Evolutionary conservation across 2,113 vertebrate genomes (phyloP).

Genomic region (Silurus meridionalis): DNA sequence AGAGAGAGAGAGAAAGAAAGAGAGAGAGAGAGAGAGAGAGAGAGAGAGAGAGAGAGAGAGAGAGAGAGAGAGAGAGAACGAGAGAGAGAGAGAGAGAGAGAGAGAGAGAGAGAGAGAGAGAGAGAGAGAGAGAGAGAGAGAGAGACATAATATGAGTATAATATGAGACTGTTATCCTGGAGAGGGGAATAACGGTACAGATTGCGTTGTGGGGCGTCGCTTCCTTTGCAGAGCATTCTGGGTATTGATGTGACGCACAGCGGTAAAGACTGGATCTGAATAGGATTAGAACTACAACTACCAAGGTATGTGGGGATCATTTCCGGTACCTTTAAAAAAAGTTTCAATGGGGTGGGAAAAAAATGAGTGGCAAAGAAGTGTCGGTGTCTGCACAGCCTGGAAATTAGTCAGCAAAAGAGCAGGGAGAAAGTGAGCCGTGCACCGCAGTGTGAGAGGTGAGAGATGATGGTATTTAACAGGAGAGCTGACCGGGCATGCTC

Average conservation of each 20-base stretch:
- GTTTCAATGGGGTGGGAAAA: slow-evolving; percentile 66
- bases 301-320: slow-evolving; percentile 62
- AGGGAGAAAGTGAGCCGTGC: slow-evolving; percentile 38
- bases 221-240: slow-evolving; percentile 46
- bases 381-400: slow-evolving; percentile 52
- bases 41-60: too few relatives aligned
- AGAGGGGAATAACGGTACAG: background rate
- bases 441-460: slow-evolving; percentile 52
- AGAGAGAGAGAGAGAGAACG: too few relatives aligned
- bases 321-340: slow-evolving; percentile 70
- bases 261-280: background rate
- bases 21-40: background rate
- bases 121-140: too few relatives aligned
- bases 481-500: background rate
- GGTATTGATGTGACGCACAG: slow-evolving; percentile 37
- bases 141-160: background rate
- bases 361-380: slow-evolving; percentile 61
- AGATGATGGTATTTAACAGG: slow-evolving; percentile 12
- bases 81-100: too few relatives aligned
- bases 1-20: too few relatives aligned
- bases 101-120: too few relatives aligned
- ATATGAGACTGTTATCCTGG: background rate
- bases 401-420: slow-evolving; percentile 53
- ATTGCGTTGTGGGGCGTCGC: slow-evolving; percentile 13
- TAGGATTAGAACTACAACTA: slow-evolving; percentile 67